Conservation (phyloP, 2,888 invertebrate genomes). For the Thymelicus lineola region DNA sequence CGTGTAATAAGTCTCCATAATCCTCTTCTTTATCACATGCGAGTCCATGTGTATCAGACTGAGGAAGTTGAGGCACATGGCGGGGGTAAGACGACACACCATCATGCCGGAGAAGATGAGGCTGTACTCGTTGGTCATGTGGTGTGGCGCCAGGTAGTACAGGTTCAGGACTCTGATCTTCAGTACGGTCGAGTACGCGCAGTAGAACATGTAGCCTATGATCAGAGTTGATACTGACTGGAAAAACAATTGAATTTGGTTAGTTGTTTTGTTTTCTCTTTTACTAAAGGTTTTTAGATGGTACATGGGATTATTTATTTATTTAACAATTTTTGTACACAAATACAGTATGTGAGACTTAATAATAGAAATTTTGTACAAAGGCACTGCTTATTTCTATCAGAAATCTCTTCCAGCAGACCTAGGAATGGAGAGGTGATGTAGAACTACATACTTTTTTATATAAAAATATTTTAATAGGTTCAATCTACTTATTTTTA, state of each 20-base stretch:
- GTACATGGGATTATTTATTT: no score
- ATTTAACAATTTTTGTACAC: no score
- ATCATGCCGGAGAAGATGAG: slow-evolving; percentile 99
- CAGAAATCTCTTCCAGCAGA: no score
- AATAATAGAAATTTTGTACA: no score
- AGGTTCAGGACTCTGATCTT: slow-evolving; percentile 98
- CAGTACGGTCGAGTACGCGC: slow-evolving; percentile 99
- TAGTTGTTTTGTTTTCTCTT: no score
- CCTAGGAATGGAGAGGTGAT: no score
- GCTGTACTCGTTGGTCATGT: slow-evolving; percentile 99
- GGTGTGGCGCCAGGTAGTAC: slow-evolving; percentile 98
- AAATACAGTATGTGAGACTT: no score
- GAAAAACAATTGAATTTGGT: slow-evolving; percentile 27
- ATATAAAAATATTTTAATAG: no score
- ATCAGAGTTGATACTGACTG: slow-evolving; percentile 95
- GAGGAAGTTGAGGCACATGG: slow-evolving; percentile 99
- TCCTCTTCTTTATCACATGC: slow-evolving; percentile 92
- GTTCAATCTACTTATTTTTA: no score
- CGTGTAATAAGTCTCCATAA: slow-evolving; percentile 97
- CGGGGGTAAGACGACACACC: slow-evolving; percentile 98
- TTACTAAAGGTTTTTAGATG: no score
- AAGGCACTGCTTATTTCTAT: no score
- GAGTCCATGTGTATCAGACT: slow-evolving; percentile 99
- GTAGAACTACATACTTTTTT: no score
- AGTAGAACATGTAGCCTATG: slow-evolving; percentile 97